Evolutionary conservation across 2,888 invertebrate genomes (phyloP), one percentile per base, ranked within the genome.

Genomic region (Cremastobaeus sp.): DNA sequence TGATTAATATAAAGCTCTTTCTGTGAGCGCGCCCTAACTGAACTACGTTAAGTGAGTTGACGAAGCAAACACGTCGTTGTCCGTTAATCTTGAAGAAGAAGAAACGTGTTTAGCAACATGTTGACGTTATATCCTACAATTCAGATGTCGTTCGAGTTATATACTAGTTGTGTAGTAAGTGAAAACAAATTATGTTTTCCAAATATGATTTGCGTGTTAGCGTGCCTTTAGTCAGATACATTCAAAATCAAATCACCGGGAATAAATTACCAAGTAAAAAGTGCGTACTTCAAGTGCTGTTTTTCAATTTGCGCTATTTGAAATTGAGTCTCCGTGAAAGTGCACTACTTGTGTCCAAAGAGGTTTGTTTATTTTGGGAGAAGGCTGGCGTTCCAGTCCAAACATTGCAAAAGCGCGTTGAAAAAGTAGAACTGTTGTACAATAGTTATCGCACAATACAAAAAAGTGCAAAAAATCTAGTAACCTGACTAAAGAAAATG

Each of bases 361-460:
- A 72, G 30, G 59, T 59, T 20, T 11, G 1, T 18, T 2, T 32
- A 9, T 41, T 18, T 14, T 55, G 41, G 55, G 32, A 54, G 2
- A 54, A 59, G 35, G 37, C 47, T 9, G 52, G 52, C 0, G 37
- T 55, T 17, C 62, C 55, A 30, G 41, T 55, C 6, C 62, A 55
- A 45, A 34, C 45, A 17, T 6, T 8, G n/a, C 37, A 30, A 8
- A 45, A 37, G 21, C 60, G 72, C 30, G 39, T 65, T 11, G 57
- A 59, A 39, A 60, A 72, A 60, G 3, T 60, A 2, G 48, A 60
- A 47, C 15, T 28, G 12, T 39, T 72, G 9, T 41, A 65, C 35
- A 25, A 34, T 5, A 28, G 32, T 11, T 59, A 47, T 43, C 52
- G 65, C 18, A 34, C 12, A 14, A 1, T 71, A 35, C 64, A 57